These are phyloP conservation scores for Atherinosoma microstoma DNA, from an alignment of 2,797 vertebrate species.

Conservation along the genomic window DNA sequence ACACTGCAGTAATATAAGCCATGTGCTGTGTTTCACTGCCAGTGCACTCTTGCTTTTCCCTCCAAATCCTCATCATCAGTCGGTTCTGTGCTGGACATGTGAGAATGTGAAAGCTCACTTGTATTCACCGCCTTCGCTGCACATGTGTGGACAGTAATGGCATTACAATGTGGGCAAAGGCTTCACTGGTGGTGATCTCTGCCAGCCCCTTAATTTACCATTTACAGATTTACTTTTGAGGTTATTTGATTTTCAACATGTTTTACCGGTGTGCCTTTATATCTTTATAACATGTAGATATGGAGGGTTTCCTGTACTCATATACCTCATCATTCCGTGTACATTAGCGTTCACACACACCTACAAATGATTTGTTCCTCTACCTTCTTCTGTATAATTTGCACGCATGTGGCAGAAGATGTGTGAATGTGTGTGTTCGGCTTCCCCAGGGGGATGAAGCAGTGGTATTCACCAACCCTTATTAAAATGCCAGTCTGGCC, in stretches of 20 bases:
- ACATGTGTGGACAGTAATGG: constrained; percentile 55
- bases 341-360: constrained; percentile 28
- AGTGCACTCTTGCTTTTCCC: constrained; percentile 5
- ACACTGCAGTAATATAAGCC: constrained; percentile 12
- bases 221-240: constrained; percentile 70
- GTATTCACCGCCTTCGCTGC: constrained; percentile 32
- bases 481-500: constrained; percentile 85
- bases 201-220: constrained; percentile 70
- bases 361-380: constrained; percentile 52
- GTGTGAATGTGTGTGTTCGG: constrained; percentile 59
- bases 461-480: constrained; percentile 83
- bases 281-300: constrained; percentile 44
- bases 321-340: constrained; percentile 4
- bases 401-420: constrained; percentile 50
- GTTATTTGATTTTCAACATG: constrained; percentile 46
- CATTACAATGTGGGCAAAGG: constrained; percentile 57
- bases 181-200: constrained; percentile 50
- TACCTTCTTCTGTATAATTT: constrained; percentile 49
- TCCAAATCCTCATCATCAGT: constrained; percentile 29
- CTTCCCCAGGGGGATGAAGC: constrained; percentile 78
- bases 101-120: constrained; percentile 44
- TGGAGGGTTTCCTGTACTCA: constrained; percentile 11
- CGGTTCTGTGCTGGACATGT: constrained; percentile 36
- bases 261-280: constrained; percentile 32
- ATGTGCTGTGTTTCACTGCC: not conserved